phyloP scores from a whole-genome alignment of 2,888 invertebrate species.

The Orthonychiurus folsomi region DNA sequence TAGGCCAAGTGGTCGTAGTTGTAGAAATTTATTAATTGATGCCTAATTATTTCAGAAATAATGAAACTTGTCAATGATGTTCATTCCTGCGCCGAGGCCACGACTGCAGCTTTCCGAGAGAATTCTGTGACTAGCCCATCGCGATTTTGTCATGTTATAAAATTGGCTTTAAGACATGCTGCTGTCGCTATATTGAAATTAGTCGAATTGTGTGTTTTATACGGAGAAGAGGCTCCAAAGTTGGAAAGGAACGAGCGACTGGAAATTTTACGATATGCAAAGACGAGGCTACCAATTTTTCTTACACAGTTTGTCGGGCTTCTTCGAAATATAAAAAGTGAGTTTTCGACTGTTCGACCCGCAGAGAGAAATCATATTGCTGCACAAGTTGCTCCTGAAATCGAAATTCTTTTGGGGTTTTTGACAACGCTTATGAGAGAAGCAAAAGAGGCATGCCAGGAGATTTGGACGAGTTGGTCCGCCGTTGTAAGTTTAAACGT shows the following conservation, averaged over 20 bases:
- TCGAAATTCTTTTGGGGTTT: slow-evolving; percentile 54
- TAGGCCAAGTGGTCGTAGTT: too few species aligned
- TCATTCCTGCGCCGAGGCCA: slow-evolving; percentile 51
- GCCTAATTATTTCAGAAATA: slow-evolving; percentile 52
- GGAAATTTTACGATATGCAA: slow-evolving; percentile 58
- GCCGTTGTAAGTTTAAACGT: neutral
- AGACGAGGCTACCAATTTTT: slow-evolving; percentile 57
- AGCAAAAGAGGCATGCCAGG: slow-evolving; percentile 43
- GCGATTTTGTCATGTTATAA: slow-evolving; percentile 54
- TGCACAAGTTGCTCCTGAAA: slow-evolving; percentile 59
- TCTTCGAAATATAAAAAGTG: slow-evolving; percentile 52
- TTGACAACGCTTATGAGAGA: slow-evolving; percentile 53
- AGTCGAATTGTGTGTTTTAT: slow-evolving; percentile 56
- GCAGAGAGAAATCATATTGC: slow-evolving; percentile 56
- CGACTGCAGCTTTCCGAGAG: slow-evolving; percentile 33
- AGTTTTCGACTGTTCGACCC: slow-evolving; percentile 52
- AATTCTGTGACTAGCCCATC: slow-evolving; percentile 48
- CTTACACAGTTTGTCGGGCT: slow-evolving; percentile 55
- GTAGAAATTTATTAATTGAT: too few species aligned
- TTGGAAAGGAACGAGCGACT: slow-evolving; percentile 56
- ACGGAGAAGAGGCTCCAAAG: slow-evolving; percentile 55
- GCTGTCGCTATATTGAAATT: slow-evolving; percentile 51
- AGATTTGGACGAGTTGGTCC: slow-evolving; percentile 37
- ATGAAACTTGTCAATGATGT: slow-evolving; percentile 56
- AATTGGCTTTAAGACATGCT: slow-evolving; percentile 55